Evolutionary conservation across 1,140 invertebrate genomes (phyloP).

Genomic region (Argopecten irradians): DNA sequence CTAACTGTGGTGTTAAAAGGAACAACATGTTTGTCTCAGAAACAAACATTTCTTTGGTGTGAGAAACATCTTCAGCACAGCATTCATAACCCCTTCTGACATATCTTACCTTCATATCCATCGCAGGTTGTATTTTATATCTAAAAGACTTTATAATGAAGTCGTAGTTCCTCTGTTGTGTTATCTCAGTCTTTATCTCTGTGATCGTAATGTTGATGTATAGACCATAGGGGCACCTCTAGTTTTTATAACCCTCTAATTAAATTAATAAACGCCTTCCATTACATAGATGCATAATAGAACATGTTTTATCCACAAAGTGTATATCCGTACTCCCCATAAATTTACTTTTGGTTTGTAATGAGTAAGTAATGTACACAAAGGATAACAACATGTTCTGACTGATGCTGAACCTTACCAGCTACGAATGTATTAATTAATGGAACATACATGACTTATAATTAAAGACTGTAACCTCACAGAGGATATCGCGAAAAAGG

Average conservation of each 20-base stretch:
- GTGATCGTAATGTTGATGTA: background rate
- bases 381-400: background rate
- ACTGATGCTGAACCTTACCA: background rate
- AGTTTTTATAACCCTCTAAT: background rate
- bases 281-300: background rate
- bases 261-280: background rate
- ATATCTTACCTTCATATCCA: background rate
- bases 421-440: background rate
- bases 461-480: background rate
- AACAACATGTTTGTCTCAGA: background rate
- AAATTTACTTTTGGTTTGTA: background rate
- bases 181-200: background rate
- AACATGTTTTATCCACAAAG: background rate
- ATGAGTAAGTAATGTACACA: background rate
- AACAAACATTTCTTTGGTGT: background rate
- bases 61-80: background rate
- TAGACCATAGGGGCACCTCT: background rate
- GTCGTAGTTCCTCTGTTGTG: too few relatives aligned
- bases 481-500: background rate
- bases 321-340: background rate
- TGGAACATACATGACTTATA: background rate
- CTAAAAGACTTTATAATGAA: background rate
- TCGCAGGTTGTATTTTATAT: background rate
- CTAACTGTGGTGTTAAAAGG: background rate
- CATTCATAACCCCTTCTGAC: background rate